Evolutionary conservation across 2,113 vertebrate species (phyloP).

Genomic region (Limnothrissa miodon): DNA sequence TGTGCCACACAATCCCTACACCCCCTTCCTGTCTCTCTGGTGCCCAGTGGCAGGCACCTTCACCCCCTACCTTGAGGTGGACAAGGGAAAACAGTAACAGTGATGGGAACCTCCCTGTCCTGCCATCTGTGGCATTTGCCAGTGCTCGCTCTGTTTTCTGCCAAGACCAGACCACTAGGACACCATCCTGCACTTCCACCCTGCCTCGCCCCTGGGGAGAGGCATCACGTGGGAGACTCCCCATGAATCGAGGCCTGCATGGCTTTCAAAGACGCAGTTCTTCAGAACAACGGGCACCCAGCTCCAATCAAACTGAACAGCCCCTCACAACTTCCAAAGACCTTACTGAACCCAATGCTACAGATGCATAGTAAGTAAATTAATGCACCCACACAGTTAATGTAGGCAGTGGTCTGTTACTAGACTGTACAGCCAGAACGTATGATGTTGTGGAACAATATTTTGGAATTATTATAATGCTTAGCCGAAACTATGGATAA

Average conservation of each 20-base stretch:
- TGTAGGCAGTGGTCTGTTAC: too few species aligned
- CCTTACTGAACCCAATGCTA: conserved; percentile 37
- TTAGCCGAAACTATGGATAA: too few species aligned
- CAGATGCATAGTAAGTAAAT: conserved; percentile 40
- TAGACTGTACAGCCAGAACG: too few species aligned
- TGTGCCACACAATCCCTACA: conserved; percentile 52
- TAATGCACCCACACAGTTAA: too few species aligned
- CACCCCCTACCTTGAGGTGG: conserved; percentile 63
- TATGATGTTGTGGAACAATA: too few species aligned
- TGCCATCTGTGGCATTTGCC: conserved; percentile 61
- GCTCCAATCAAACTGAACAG: conserved; percentile 33
- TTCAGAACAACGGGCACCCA: conserved; percentile 63
- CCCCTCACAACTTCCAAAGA: conserved; percentile 34
- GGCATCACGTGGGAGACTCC: conserved; percentile 50
- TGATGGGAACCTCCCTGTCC: conserved; percentile 52
- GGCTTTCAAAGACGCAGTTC: conserved; percentile 68
- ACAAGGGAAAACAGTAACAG: conserved; percentile 40
- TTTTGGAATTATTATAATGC: too few species aligned
- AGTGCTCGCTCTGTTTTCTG: conserved; percentile 79
- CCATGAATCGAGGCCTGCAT: conserved; percentile 60
- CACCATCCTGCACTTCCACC: conserved; percentile 54
- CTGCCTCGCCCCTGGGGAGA: conserved; percentile 59
- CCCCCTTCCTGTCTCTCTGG: conserved; percentile 39
- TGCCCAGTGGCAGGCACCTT: conserved; percentile 37
- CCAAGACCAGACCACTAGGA: conserved; percentile 61